A percentile compares a stretch with the other conserved stretches of the same genome.
These are phyloP conservation scores for Aricia artaxerxes DNA, from an alignment of 2,888 invertebrate species.

Conservation along the genomic window DNA sequence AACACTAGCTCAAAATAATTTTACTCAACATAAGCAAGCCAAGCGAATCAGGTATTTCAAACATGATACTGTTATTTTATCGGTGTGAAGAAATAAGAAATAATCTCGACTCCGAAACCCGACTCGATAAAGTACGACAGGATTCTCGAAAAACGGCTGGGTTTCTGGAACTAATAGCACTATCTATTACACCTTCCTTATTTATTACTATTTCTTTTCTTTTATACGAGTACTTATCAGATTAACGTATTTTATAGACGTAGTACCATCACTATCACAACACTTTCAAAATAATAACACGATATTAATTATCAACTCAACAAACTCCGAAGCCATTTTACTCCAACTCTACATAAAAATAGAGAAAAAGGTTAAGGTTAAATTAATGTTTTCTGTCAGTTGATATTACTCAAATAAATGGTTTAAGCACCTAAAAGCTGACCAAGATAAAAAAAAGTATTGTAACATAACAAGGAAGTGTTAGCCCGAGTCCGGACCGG, in stretches of 20 bases:
- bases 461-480: constrained; percentile 18
- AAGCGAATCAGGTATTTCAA: constrained; percentile 13
- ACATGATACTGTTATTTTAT: constrained; percentile 27
- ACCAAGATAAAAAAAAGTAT: constrained; percentile 3
- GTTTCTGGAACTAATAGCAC: background rate
- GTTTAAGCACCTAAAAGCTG: background rate
- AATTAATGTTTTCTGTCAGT: background rate
- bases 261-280: background rate
- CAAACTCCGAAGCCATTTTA: background rate
- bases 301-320: background rate
- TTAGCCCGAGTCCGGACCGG: background rate
- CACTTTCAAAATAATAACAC: background rate
- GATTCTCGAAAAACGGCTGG: constrained; percentile 10
- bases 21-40: background rate
- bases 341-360: background rate
- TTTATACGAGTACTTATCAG: constrained; percentile 4
- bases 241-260: background rate
- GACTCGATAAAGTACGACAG: background rate
- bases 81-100: constrained; percentile 28
- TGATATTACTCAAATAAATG: background rate
- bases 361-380: background rate
- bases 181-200: background rate
- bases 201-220: background rate
- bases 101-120: constrained; percentile 12
- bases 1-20: background rate